Conservation (phyloP, 2,797 vertebrate species). For the Gymnothorax javanicus region DNA sequence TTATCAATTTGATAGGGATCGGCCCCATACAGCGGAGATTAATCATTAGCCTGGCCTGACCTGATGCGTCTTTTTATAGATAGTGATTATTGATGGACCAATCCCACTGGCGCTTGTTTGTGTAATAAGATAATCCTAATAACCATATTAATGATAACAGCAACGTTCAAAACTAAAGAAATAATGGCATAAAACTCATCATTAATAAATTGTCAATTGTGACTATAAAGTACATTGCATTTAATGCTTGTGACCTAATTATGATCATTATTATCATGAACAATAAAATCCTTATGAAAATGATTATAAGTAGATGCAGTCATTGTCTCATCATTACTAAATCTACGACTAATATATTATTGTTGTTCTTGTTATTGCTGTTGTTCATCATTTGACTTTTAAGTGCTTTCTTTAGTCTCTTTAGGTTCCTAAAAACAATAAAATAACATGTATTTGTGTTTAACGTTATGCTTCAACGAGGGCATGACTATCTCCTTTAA, state of each 20-base stretch:
- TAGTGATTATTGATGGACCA: constrained; percentile 99
- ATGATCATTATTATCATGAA: neutral
- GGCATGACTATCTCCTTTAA: neutral
- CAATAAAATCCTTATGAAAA: neutral
- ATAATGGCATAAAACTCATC: neutral
- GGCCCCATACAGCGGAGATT: constrained; percentile 89
- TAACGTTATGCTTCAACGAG: neutral
- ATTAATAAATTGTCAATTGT: neutral
- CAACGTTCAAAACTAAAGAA: neutral
- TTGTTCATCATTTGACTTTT: neutral
- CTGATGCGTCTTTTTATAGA: constrained; percentile 91
- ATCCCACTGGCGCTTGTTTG: constrained; percentile 88
- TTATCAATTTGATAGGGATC: constrained; percentile 99
- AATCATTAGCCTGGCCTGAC: constrained; percentile 94
- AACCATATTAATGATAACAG: neutral
- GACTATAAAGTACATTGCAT: no score
- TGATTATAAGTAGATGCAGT: neutral
- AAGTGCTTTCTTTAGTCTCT: neutral
- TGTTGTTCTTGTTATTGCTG: neutral
- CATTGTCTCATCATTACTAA: neutral
- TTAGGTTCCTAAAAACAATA: neutral
- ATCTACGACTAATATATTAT: neutral
- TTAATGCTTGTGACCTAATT: no score
- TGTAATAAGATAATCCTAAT: constrained; percentile 35
- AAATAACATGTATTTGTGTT: neutral